Conservation (phyloP, 2,797 vertebrate genomes). For the Hyperoplus lanceolatus region DNA sequence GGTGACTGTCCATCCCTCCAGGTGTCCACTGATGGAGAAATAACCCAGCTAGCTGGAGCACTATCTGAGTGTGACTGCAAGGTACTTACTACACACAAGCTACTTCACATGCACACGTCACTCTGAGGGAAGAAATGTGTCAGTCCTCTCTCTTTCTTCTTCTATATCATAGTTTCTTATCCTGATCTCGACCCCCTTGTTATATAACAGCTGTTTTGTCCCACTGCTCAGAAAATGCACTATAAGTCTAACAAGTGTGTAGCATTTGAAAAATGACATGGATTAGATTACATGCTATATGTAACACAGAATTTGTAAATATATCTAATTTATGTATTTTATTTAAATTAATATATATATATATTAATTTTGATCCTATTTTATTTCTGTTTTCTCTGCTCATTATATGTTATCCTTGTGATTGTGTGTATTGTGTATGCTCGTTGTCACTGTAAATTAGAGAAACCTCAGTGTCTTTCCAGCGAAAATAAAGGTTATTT, state of each 20-base stretch:
- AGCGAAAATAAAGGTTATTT: too few relatives aligned
- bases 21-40: slow-evolving; percentile 97
- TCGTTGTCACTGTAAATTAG: too few relatives aligned
- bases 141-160: not conserved
- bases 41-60: slow-evolving; percentile 93
- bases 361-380: too few relatives aligned
- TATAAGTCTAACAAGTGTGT: not conserved
- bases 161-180: not conserved
- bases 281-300: not conserved
- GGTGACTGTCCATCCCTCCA: slow-evolving; percentile 19
- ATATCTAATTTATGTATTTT: too few relatives aligned
- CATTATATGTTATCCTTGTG: too few relatives aligned
- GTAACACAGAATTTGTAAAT: too few relatives aligned
- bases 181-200: not conserved
- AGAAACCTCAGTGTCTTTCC: too few relatives aligned
- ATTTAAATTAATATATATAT: too few relatives aligned
- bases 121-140: not conserved
- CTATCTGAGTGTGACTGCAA: slow-evolving; percentile 98
- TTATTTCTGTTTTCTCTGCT: too few relatives aligned
- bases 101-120: not conserved
- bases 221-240: not conserved
- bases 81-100: slow-evolving; percentile 67
- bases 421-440: too few relatives aligned
- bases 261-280: not conserved
- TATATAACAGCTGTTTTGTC: not conserved